Evolutionary conservation across 1,140 invertebrate genomes (phyloP).

Genomic region (Stenopsyche tienmushanensis): DNA sequence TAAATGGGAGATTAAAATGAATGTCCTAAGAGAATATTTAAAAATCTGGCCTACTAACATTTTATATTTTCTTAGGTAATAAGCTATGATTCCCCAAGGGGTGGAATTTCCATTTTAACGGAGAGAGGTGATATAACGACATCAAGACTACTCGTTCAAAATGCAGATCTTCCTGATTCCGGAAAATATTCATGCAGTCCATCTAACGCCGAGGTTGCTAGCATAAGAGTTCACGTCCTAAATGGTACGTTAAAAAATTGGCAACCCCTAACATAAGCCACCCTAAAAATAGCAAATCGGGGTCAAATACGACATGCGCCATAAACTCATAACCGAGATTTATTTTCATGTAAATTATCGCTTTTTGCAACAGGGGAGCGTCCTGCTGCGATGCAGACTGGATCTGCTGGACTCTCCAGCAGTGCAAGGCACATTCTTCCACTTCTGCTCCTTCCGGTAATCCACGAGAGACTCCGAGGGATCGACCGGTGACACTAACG

Average conservation of each 20-base stretch:
- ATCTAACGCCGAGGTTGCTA: slow-evolving; percentile 85
- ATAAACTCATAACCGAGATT: neutral
- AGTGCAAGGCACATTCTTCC: slow-evolving; percentile 59
- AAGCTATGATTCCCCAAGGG: slow-evolving; percentile 88
- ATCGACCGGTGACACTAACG: slow-evolving; percentile 37
- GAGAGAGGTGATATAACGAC: slow-evolving; percentile 89
- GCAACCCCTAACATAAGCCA: too few species aligned
- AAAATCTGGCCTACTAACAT: too few species aligned
- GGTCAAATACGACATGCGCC: too few species aligned
- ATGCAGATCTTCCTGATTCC: slow-evolving; percentile 81
- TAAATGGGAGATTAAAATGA: too few species aligned
- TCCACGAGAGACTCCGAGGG: slow-evolving; percentile 47
- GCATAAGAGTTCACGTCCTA: slow-evolving; percentile 83
- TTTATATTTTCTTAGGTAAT: slow-evolving; percentile 69
- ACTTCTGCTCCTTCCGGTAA: slow-evolving; percentile 56
- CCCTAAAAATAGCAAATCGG: too few species aligned
- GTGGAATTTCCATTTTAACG: slow-evolving; percentile 87
- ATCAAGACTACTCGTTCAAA: slow-evolving; percentile 85
- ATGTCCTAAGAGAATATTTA: too few species aligned
- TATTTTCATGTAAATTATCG: neutral
- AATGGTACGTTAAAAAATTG: slow-evolving; percentile 69
- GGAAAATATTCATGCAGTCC: slow-evolving; percentile 90
- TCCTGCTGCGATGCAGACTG: slow-evolving; percentile 87
- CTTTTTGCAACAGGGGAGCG: slow-evolving; percentile 69
- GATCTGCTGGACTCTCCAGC: slow-evolving; percentile 71